A percentile compares a stretch with the other conserved stretches of the same genome.
Conservation (phyloP, 2,888 invertebrate species). For the Habrosyne pyritoides region DNA sequence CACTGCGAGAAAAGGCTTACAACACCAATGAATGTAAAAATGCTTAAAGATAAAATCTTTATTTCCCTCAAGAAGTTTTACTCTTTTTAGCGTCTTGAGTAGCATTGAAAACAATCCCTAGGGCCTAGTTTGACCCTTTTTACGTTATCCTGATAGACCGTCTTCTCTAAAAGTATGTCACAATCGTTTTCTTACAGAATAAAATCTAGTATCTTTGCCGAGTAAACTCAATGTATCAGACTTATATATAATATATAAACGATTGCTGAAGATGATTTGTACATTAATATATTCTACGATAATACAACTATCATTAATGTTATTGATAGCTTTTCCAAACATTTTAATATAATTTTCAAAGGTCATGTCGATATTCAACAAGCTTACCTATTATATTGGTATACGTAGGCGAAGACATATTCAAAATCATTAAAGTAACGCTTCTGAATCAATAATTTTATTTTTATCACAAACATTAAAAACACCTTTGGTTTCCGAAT, state of each 20-base stretch:
- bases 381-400: not conserved
- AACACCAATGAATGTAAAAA: not conserved
- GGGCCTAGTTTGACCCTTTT: slow-evolving; percentile 5
- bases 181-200: not conserved
- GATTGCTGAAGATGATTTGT: too few relatives aligned
- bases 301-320: not conserved
- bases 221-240: too few relatives aligned
- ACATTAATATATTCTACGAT: not conserved
- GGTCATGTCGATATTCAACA: not conserved
- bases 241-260: too few relatives aligned
- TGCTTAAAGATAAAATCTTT: not conserved
- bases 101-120: slow-evolving; percentile 3
- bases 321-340: too few relatives aligned
- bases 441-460: slow-evolving; percentile 2
- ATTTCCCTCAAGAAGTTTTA: not conserved
- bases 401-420: not conserved
- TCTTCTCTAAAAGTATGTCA: not conserved
- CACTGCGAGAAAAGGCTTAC: not conserved
- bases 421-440: not conserved
- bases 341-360: not conserved
- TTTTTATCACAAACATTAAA: slow-evolving; percentile 2
- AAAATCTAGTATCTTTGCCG: not conserved
- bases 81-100: slow-evolving; percentile 2
- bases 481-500: not conserved
- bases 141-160: slow-evolving; percentile 3